Percentiles rank a stretch among this genome's conserved stretches.
Evolutionary conservation across 2,797 vertebrate species (phyloP).

Genomic region (Linurgus olivaceus): DNA sequence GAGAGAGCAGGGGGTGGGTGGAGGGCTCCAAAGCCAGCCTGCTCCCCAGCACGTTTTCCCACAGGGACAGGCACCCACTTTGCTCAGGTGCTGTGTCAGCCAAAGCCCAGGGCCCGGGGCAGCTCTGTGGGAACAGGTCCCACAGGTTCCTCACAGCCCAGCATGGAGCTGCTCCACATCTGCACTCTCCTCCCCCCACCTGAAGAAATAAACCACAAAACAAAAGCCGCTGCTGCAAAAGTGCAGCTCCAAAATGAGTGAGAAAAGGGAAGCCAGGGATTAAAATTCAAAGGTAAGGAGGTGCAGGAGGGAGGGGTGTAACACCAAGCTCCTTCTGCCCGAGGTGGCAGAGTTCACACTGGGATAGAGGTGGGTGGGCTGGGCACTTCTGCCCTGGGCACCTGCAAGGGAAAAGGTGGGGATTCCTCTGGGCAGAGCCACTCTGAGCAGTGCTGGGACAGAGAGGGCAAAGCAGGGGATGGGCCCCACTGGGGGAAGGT

Average conservation of each 20-base stretch:
- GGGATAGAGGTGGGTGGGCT: not conserved
- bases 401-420: rapidly evolving
- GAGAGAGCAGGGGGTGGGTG: not conserved
- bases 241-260: not conserved
- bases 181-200: not conserved
- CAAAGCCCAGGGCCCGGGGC: not conserved
- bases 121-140: not conserved
- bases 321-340: not conserved
- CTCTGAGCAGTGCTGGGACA: rapidly evolving
- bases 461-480: not conserved
- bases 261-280: not conserved
- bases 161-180: not conserved
- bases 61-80: not conserved
- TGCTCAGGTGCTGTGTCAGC: not conserved
- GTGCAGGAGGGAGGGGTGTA: not conserved
- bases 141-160: not conserved
- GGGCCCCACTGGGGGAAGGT: not conserved
- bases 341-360: not conserved
- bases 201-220: not conserved
- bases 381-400: rapidly evolving
- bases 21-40: not conserved
- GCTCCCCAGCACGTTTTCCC: not conserved
- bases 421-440: rapidly evolving
- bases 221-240: rapidly evolving
- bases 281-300: not conserved